phyloP scores from a whole-genome alignment of 2,113 vertebrate species.

The Sakesphorus luctuosus region DNA sequence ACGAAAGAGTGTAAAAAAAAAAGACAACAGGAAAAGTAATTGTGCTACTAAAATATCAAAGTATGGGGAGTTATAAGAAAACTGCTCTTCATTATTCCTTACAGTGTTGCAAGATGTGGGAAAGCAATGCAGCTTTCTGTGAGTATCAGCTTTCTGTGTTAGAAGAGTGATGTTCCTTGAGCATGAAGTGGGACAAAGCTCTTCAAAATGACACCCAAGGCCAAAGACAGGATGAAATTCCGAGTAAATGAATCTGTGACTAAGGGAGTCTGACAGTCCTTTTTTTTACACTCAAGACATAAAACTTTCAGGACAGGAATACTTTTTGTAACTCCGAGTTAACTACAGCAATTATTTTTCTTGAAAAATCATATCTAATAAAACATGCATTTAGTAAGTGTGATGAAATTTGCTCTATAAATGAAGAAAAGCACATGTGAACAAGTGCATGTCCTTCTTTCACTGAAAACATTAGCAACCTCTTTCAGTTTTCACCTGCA shows the following conservation, averaged over 20 bases:
- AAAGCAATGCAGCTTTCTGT: not conserved
- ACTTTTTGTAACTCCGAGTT: not conserved
- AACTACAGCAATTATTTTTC: not conserved
- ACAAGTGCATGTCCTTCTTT: not conserved
- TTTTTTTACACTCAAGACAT: not conserved
- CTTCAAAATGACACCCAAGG: not conserved
- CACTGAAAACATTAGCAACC: not conserved
- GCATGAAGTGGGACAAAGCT: not conserved
- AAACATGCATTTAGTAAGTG: not conserved
- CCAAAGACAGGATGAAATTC: not conserved
- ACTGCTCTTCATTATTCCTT: not conserved
- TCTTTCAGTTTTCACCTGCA: not conserved
- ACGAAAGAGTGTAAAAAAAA: not conserved
- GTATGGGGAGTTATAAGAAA: not conserved
- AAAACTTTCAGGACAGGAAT: not conserved
- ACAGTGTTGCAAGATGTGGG: not conserved
- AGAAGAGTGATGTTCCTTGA: not conserved
- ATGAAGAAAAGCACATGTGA: not conserved
- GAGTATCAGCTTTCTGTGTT: not conserved
- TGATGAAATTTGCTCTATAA: not conserved
- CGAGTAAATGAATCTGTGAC: not conserved
- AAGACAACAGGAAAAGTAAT: not conserved
- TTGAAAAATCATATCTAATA: not conserved
- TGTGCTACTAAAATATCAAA: not conserved
- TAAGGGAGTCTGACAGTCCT: not conserved